A percentile compares a stretch with the other conserved stretches of the same genome.
phyloP scores from a whole-genome alignment of 2,113 vertebrate species.

The Varanus komodoensis region DNA sequence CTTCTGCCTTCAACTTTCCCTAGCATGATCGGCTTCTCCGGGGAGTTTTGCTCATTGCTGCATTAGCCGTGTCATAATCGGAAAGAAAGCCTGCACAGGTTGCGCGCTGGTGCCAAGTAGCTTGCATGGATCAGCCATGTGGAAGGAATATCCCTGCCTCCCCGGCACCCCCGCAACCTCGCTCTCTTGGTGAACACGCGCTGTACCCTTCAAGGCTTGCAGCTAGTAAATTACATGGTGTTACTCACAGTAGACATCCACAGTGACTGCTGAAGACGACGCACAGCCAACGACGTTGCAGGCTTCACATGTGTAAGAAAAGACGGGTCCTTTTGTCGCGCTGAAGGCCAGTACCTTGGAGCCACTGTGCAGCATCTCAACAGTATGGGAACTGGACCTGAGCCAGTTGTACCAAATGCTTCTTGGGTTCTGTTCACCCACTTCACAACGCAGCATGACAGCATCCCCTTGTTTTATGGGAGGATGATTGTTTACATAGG shows the following conservation, averaged over 20 bases:
- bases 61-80: not conserved
- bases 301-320: not conserved
- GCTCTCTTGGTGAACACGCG: not conserved
- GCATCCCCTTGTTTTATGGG: slow-evolving; percentile 4
- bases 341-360: not conserved
- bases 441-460: not conserved
- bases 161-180: not conserved
- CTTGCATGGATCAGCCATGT: not conserved
- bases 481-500: not conserved
- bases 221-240: not conserved
- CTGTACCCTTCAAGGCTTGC: not conserved
- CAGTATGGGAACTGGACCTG: not conserved
- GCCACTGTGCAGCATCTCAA: not conserved
- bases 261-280: not conserved
- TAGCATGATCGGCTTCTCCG: too few relatives aligned
- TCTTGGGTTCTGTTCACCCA: not conserved
- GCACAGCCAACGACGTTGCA: not conserved
- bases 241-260: slow-evolving; percentile 18
- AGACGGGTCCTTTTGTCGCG: rapidly evolving
- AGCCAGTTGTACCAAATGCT: not conserved
- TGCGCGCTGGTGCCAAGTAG: not conserved
- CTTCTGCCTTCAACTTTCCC: too few relatives aligned
- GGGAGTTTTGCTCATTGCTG: not conserved
- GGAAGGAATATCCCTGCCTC: not conserved
- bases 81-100: not conserved